Base-by-base conservation (phyloP, 2,113 vertebrate species). In the Phyllopteryx taeniolatus region DNA sequence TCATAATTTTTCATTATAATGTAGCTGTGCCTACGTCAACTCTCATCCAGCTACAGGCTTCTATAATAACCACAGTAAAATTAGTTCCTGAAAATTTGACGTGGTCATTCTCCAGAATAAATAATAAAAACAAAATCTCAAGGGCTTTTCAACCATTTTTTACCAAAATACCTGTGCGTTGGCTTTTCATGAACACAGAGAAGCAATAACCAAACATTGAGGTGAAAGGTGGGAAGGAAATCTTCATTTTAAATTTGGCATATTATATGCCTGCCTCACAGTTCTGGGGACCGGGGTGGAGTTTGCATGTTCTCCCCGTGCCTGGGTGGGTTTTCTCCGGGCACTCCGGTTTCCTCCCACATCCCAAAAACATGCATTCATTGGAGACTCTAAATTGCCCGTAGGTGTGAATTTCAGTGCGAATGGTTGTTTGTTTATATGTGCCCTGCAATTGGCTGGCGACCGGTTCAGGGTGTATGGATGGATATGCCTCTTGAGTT, bases 1-100 rank as follows among this genome's bases (percentile, higher is more conserved):
- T 86, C 84, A 85, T 82, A 72, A 60, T 67, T 68, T 83, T 80
- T 79, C 65, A 78, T 83, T 83, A 69, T 7, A 35, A 35, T 17
- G 14, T 61, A 74, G 49, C 15, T 43, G 53, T 73, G 71, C 80
- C 77, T 78, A 85, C 80, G 69, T 51, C 35, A 22, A 67, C 49
- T 73, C 65, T 67, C 69, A 73, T 31, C 70, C 47, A 46, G 39
- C 62, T 20, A 62, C 54, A 60, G n/a, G 53, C n/a, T 72, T 78
- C 31, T 71, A 63, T 61, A 47, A 83, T 51, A 76, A 70, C 63
- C 57, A 68, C 35, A 19, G 12, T n/a, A 57, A 33, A 75, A 63
- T 33, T 39, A 66, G 72, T 61, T 61, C 22, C 17, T 19, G 51
- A 67, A 61, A 68, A 61, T 31, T 13, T 33, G 42, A 44, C 27